Conservation (phyloP, 2,113 vertebrate genomes). For the Pristiophorus japonicus region DNA sequence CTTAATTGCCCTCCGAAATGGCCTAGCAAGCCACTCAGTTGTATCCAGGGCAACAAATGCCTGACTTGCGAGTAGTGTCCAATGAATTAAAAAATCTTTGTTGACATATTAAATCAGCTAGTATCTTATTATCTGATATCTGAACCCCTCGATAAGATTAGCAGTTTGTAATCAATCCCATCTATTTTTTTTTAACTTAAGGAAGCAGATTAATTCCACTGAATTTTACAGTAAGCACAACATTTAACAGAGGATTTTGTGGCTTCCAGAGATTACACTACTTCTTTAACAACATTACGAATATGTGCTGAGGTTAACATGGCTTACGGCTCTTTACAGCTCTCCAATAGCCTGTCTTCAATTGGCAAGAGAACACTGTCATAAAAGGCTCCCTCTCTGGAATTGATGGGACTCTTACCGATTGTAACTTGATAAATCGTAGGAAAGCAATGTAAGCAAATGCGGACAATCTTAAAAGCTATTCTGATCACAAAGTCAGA, state of each 20-base stretch:
- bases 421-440: not conserved
- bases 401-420: not conserved
- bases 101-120: no score
- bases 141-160: not conserved
- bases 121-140: not conserved
- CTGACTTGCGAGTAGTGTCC: not conserved
- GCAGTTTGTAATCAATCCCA: not conserved
- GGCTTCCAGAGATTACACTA: not conserved
- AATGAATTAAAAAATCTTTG: not conserved
- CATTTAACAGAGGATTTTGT: not conserved
- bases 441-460: conserved; percentile 34
- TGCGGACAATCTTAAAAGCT: conserved; percentile 6
- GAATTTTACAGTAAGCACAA: not conserved
- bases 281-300: not conserved
- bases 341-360: not conserved
- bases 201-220: not conserved
- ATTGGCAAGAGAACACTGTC: not conserved
- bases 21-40: not conserved
- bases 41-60: not conserved
- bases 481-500: conserved; percentile 33
- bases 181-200: not conserved
- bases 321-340: not conserved
- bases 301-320: not conserved
- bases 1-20: not conserved
- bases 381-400: not conserved